Evolutionary conservation across 2,888 invertebrate genomes (phyloP).

Genomic region (Diaprepes abbreviatus): DNA sequence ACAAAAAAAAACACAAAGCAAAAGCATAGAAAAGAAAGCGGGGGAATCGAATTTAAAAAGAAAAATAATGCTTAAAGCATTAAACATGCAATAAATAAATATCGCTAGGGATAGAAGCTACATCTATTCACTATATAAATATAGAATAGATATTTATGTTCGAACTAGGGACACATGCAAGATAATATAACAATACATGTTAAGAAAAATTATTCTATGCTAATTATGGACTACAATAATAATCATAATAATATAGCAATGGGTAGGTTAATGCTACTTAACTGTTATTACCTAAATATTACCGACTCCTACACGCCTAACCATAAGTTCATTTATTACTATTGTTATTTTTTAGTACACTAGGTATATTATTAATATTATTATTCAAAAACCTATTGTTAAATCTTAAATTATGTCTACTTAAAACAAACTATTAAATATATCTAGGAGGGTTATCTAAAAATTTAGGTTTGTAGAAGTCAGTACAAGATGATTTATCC

Average conservation of each 20-base stretch:
- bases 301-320: slow-evolving; percentile 35
- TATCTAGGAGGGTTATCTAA: slow-evolving; percentile 22
- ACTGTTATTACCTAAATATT: slow-evolving; percentile 41
- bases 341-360: slow-evolving; percentile 32
- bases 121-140: slow-evolving; percentile 65
- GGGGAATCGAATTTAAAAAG: slow-evolving; percentile 39
- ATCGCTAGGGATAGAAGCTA: slow-evolving; percentile 61
- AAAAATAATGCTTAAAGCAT: slow-evolving; percentile 41
- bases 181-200: slow-evolving; percentile 65
- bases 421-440: slow-evolving; percentile 25
- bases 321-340: slow-evolving; percentile 15
- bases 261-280: slow-evolving; percentile 58
- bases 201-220: slow-evolving; percentile 67
- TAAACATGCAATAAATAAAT: slow-evolving; percentile 49
- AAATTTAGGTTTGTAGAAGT: slow-evolving; percentile 34
- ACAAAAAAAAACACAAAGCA: slow-evolving; percentile 38
- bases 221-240: slow-evolving; percentile 66
- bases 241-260: slow-evolving; percentile 65
- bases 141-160: slow-evolving; percentile 63
- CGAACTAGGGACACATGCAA: slow-evolving; percentile 66
- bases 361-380: slow-evolving; percentile 15
- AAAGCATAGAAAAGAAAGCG: slow-evolving; percentile 52
- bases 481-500: slow-evolving; percentile 43
- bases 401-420: slow-evolving; percentile 27
- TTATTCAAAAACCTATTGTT: slow-evolving; percentile 28